These are phyloP conservation scores for Leguminivora glycinivorella DNA, from an alignment of 1,140 invertebrate genomes.

Conservation along the genomic window DNA sequence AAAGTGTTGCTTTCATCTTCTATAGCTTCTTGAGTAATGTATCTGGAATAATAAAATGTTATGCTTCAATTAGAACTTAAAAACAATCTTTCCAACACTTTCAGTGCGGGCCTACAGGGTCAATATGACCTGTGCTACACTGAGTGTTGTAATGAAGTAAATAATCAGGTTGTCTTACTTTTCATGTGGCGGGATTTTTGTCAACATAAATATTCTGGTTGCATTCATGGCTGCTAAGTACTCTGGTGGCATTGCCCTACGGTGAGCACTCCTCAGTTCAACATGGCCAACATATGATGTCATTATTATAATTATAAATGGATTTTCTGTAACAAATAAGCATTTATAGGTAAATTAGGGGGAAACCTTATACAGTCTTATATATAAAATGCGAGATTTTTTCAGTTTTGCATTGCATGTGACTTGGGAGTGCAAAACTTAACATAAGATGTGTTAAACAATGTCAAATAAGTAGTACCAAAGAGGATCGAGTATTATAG, in stretches of 20 bases:
- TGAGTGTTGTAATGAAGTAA: too few relatives aligned
- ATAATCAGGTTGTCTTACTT: conserved; percentile 67
- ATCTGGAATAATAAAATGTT: conserved; percentile 46
- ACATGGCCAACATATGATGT: conserved; percentile 88
- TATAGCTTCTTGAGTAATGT: conserved; percentile 79
- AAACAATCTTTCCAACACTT: too few relatives aligned
- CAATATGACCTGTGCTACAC: too few relatives aligned
- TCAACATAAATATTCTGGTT: conserved; percentile 86
- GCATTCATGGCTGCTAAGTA: conserved; percentile 81
- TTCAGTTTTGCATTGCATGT: too few relatives aligned
- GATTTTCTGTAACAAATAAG: conserved; percentile 46
- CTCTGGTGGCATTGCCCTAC: conserved; percentile 81
- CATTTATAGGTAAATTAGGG: too few relatives aligned
- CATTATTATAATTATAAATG: conserved; percentile 81
- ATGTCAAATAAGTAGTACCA: too few relatives aligned
- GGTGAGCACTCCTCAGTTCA: conserved; percentile 83
- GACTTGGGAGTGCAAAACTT: too few relatives aligned
- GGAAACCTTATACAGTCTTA: background rate
- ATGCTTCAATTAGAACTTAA: too few relatives aligned
- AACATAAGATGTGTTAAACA: too few relatives aligned
- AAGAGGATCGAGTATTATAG: too few relatives aligned
- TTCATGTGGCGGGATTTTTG: conserved; percentile 77
- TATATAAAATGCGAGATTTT: too few relatives aligned
- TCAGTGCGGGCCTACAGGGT: too few relatives aligned
- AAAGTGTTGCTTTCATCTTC: conserved; percentile 82